phyloP scores from a whole-genome alignment of 2,797 vertebrate species.

The Furcifer pardalis region DNA sequence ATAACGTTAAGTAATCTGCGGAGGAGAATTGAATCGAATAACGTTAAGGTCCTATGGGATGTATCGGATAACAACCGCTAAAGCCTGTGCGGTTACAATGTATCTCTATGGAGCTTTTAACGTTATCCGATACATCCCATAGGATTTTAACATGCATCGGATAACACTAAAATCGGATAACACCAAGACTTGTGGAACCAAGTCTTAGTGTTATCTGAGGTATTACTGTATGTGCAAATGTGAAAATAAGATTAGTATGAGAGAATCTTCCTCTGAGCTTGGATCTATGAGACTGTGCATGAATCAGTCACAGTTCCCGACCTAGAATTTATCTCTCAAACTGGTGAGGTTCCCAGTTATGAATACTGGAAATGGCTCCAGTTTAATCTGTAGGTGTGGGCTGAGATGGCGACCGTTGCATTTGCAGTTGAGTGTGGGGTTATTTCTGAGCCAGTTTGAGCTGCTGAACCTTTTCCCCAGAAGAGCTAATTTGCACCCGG shows the following conservation, averaged over 20 bases:
- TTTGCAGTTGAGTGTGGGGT: not conserved
- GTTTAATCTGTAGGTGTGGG: not conserved
- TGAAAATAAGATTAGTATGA: not conserved
- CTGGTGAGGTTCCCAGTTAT: not conserved
- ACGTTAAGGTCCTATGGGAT: no score
- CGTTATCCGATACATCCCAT: no score
- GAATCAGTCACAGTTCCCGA: not conserved
- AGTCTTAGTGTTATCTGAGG: no score
- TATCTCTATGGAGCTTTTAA: no score
- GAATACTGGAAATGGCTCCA: not conserved
- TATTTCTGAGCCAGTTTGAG: not conserved
- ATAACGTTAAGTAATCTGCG: no score
- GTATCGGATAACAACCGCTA: no score
- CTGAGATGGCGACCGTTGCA: not conserved
- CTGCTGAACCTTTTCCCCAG: conserved; percentile 6
- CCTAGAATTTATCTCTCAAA: not conserved
- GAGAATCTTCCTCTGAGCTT: not conserved
- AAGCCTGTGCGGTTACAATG: no score
- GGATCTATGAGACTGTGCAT: not conserved
- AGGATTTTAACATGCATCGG: no score
- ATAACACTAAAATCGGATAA: no score
- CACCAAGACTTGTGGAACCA: no score
- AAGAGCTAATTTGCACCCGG: not conserved
- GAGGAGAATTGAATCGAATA: no score
- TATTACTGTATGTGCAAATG: not conserved